phyloP scores from a whole-genome alignment of 2,113 vertebrate genomes.

The Crotalus tigris region DNA sequence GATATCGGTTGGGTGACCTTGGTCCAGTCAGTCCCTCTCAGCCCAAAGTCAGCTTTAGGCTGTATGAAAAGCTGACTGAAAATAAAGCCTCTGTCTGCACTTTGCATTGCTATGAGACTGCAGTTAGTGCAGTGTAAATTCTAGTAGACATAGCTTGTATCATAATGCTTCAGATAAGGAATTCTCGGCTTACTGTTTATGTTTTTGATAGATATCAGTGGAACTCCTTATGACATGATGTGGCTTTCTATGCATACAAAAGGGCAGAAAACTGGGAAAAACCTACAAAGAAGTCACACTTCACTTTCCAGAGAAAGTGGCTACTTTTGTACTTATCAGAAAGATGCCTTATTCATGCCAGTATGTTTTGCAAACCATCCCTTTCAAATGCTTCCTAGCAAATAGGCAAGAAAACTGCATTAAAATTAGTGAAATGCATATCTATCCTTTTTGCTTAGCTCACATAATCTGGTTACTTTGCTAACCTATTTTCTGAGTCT shows the following conservation, averaged over 20 bases:
- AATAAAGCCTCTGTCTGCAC: neutral
- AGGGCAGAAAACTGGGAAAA: neutral
- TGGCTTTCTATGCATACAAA: neutral
- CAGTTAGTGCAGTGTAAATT: neutral
- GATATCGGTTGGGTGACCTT: neutral
- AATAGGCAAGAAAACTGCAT: neutral
- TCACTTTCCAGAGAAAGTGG: neutral
- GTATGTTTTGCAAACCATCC: neutral
- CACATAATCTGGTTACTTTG: neutral
- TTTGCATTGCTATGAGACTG: neutral
- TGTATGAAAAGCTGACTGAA: neutral
- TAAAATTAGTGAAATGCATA: neutral
- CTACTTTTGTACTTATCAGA: neutral
- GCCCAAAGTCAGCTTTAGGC: neutral
- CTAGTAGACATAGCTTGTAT: neutral
- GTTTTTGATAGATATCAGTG: neutral
- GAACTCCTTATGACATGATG: neutral
- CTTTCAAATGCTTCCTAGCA: neutral
- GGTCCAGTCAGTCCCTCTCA: neutral
- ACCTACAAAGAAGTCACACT: neutral
- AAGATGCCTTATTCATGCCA: neutral
- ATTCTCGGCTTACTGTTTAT: neutral
- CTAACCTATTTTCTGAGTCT: neutral
- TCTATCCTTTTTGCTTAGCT: neutral
- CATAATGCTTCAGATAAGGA: neutral